phyloP scores from a whole-genome alignment of 1,140 invertebrate genomes.

The Liolophura sinensis region DNA sequence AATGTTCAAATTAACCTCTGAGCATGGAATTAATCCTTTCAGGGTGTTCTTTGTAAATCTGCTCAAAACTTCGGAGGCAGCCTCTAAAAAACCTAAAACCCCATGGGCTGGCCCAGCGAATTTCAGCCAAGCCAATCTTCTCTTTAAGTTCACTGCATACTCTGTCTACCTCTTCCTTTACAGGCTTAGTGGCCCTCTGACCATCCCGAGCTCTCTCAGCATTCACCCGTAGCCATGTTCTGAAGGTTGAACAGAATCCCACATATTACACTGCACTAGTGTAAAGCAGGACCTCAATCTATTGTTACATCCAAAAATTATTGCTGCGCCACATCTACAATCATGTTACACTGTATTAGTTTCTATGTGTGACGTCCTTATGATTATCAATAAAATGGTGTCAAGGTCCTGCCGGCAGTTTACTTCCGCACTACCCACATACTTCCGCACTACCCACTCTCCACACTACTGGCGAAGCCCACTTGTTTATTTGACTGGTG shows the following conservation, averaged over 20 bases:
- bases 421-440: too few species aligned
- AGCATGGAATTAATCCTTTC: conserved; percentile 26
- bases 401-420: too few species aligned
- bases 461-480: too few species aligned
- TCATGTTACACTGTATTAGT: too few species aligned
- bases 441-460: too few species aligned
- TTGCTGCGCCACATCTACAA: too few species aligned
- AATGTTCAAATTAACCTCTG: conserved; percentile 22
- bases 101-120: conserved; percentile 44
- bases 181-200: conserved; percentile 7
- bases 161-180: conserved; percentile 32
- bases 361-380: too few species aligned
- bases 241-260: conserved; percentile 13
- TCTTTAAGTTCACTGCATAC: conserved; percentile 22
- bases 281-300: too few species aligned
- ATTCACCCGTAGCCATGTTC: conserved; percentile 36
- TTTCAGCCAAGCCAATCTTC: conserved; percentile 20
- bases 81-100: conserved; percentile 35
- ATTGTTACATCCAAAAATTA: too few species aligned
- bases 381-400: too few species aligned
- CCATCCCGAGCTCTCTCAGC: conserved; percentile 17
- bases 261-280: neutral
- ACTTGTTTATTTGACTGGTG: too few species aligned
- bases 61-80: conserved; percentile 34
- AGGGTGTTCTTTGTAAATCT: conserved; percentile 29